Percentiles rank a stretch among this genome's conserved stretches.
These are phyloP conservation scores for Carcina quercana DNA, from an alignment of 2,888 invertebrate genomes.

Conservation along the genomic window DNA sequence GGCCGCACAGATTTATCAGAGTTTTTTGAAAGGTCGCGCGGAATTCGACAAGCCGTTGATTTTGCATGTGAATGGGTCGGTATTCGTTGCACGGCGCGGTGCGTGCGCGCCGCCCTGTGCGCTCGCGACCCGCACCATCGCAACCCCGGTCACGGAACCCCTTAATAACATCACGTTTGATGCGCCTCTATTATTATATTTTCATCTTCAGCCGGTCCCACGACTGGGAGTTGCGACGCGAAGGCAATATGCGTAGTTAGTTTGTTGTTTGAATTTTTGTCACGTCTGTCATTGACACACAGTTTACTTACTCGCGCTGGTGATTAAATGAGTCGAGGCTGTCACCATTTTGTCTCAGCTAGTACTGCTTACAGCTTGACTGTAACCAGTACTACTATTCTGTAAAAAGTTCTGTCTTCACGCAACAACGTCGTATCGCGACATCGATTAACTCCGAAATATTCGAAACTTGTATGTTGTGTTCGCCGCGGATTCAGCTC, in stretches of 20 bases:
- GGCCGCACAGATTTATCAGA: slow-evolving; percentile 34
- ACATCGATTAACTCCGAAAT: no score
- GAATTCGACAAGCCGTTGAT: slow-evolving; percentile 45
- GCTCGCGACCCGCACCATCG: slow-evolving; percentile 25
- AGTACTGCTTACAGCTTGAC: neutral
- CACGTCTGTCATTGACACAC: no score
- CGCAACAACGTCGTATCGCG: no score
- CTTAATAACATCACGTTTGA: slow-evolving; percentile 75
- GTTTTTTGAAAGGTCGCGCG: slow-evolving; percentile 35
- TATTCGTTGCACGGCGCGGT: slow-evolving; percentile 52
- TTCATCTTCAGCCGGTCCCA: slow-evolving; percentile 67
- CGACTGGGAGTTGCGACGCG: slow-evolving; percentile 49
- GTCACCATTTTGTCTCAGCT: neutral
- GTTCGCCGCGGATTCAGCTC: no score
- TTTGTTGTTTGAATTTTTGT: slow-evolving; percentile 38
- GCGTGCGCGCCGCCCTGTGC: slow-evolving; percentile 9
- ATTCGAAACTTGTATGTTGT: no score
- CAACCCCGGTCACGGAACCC: slow-evolving; percentile 61
- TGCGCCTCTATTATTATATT: slow-evolving; percentile 74
- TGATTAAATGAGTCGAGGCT: neutral
- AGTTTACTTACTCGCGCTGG: slow-evolving; percentile 4
- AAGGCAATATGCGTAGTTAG: slow-evolving; percentile 31
- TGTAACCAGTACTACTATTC: neutral
- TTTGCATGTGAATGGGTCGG: slow-evolving; percentile 61
- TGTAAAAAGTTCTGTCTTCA: no score